phyloP scores from a whole-genome alignment of 2,113 vertebrate species.

The Triplophysa dalaica region DNA sequence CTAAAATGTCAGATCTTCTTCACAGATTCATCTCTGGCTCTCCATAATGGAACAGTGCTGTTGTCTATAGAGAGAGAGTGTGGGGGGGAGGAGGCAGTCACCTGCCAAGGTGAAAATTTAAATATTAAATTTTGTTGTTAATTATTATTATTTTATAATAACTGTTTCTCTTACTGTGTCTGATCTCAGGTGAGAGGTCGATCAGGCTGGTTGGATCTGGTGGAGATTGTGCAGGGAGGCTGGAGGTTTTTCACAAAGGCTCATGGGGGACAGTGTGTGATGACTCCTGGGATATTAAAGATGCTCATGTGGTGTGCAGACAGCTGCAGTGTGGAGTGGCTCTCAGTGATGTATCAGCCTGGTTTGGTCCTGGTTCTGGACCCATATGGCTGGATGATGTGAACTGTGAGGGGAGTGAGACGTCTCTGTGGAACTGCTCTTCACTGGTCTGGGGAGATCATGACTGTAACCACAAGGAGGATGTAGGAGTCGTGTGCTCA shows the following conservation, averaged over 20 bases:
- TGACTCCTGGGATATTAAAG: constrained; percentile 50
- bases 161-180: not conserved
- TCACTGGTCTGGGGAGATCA: constrained; percentile 40
- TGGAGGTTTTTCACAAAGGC: constrained; percentile 48
- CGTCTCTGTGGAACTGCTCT: constrained; percentile 47
- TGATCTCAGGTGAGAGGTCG: not conserved
- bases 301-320: constrained; percentile 53
- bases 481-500: constrained; percentile 52
- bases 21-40: constrained; percentile 40
- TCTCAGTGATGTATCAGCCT: constrained; percentile 33
- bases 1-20: not conserved
- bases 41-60: constrained; percentile 35
- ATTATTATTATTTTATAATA: not conserved
- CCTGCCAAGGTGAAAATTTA: constrained; percentile 22
- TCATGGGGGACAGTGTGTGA: constrained; percentile 53
- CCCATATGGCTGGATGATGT: constrained; percentile 55
- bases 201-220: too few species aligned
- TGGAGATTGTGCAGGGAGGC: constrained; percentile 29
- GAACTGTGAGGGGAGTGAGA: constrained; percentile 43
- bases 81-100: constrained; percentile 36
- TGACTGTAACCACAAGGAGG: constrained; percentile 47
- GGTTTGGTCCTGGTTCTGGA: constrained; percentile 46
- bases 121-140: not conserved
- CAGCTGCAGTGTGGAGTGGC: constrained; percentile 50
- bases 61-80: constrained; percentile 46